A percentile compares a stretch with the other conserved stretches of the same genome.
phyloP scores from a whole-genome alignment of 2,797 vertebrate species.

The Aplochiton taeniatus region DNA sequence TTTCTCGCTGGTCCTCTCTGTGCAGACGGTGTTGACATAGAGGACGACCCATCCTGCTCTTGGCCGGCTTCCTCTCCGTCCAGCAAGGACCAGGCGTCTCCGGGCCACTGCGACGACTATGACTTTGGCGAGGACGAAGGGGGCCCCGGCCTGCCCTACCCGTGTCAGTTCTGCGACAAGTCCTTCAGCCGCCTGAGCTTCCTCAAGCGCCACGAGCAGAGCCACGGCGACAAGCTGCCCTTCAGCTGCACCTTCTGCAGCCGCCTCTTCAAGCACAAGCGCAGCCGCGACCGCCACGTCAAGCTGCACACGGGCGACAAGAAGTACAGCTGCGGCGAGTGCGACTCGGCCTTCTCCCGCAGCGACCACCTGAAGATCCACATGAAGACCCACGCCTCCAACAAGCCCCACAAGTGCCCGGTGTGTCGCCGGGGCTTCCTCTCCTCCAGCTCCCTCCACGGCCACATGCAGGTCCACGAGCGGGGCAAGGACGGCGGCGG shows the following conservation, averaged over 20 bases:
- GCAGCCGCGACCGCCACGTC: constrained; percentile 96
- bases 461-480: constrained; percentile 99
- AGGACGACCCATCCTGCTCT: constrained; percentile 96
- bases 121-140: constrained; percentile 98
- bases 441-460: constrained; percentile 94
- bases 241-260: constrained; percentile 98
- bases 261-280: constrained; percentile 98
- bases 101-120: constrained; percentile 93
- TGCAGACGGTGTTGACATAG: constrained; percentile 92
- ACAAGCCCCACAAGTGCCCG: constrained; percentile 99
- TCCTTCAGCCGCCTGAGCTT: constrained; percentile 98
- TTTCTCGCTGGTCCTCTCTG: constrained; percentile 29
- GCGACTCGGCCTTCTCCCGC: constrained; percentile 95
- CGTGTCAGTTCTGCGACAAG: constrained; percentile 98
- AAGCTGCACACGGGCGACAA: constrained; percentile 98
- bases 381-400: constrained; percentile 98
- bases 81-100: constrained; percentile 98
- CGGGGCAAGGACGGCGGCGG: constrained; percentile 86
- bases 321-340: constrained; percentile 98
- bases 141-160: constrained; percentile 92
- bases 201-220: constrained; percentile 98
- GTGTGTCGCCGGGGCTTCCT: constrained; percentile 97
- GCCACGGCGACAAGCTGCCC: constrained; percentile 97
- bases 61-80: constrained; percentile 98
- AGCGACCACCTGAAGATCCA: constrained; percentile 99